phyloP scores from a whole-genome alignment of 2,113 vertebrate genomes.

The Laterallus jamaicensis region DNA sequence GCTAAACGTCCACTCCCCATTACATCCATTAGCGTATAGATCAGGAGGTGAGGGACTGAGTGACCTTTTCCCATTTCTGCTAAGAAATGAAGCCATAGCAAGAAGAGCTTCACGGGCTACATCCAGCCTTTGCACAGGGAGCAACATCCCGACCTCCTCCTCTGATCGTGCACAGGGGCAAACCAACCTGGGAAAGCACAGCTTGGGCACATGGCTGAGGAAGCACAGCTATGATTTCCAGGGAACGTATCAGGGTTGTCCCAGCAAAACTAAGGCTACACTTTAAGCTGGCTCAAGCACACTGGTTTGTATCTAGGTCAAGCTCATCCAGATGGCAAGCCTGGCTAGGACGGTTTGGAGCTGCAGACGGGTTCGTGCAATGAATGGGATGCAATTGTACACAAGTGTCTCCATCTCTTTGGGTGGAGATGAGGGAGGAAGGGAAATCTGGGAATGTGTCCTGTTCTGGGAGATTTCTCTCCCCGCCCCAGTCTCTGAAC shows the following conservation, averaged over 20 bases:
- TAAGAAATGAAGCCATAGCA: not conserved
- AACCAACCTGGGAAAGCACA: not conserved
- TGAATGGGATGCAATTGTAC: not conserved
- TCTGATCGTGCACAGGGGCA: fast-evolving
- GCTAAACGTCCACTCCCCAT: not conserved
- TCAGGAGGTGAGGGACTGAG: not conserved
- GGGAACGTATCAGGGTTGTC: not conserved
- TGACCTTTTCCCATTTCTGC: not conserved
- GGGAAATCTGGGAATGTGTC: not conserved
- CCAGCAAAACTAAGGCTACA: not conserved
- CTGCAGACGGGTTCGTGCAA: not conserved
- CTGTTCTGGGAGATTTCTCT: not conserved
- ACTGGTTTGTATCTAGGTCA: conserved; percentile 33
- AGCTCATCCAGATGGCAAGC: conserved; percentile 21
- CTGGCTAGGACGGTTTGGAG: not conserved
- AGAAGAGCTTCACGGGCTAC: not conserved
- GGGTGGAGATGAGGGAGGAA: not conserved
- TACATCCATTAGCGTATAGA: not conserved
- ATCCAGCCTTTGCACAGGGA: not conserved
- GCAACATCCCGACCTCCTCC: not conserved
- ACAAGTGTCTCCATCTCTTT: not conserved
- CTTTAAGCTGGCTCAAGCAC: not conserved
- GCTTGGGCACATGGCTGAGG: not conserved
- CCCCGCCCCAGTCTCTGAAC: not conserved
- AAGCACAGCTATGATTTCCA: not conserved